Evolutionary conservation across 2,113 vertebrate species (phyloP).

Genomic region (Phaethon lepturus): DNA sequence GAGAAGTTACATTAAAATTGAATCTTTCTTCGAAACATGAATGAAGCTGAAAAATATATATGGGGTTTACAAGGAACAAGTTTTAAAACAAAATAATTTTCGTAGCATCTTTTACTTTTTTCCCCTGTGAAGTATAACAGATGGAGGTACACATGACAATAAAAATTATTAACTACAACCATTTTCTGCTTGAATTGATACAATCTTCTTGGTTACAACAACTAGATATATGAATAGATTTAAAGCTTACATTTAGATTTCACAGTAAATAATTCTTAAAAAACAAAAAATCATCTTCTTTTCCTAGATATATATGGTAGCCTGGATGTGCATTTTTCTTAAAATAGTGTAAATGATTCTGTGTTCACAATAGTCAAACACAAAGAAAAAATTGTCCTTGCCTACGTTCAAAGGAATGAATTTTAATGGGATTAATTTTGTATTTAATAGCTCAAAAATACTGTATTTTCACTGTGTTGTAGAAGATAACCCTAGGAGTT

Average conservation of each 20-base stretch:
- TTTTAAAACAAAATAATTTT: background rate
- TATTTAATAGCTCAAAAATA: background rate
- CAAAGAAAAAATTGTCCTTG: background rate
- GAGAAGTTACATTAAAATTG: background rate
- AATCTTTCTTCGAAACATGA: background rate
- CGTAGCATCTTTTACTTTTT: background rate
- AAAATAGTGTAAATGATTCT: background rate
- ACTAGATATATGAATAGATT: background rate
- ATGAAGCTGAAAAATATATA: background rate
- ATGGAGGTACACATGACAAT: background rate
- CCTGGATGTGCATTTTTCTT: background rate
- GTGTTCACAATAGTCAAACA: background rate
- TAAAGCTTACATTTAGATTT: background rate
- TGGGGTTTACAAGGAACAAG: background rate
- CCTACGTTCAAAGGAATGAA: background rate
- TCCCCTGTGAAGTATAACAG: background rate
- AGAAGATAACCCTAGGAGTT: background rate
- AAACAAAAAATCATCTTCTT: background rate
- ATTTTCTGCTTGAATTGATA: background rate
- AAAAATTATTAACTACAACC: background rate
- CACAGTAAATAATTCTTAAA: background rate
- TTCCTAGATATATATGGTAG: background rate
- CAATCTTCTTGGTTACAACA: background rate
- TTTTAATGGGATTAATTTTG: background rate
- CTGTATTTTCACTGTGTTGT: background rate